Evolutionary conservation across 2,888 invertebrate species (phyloP).

Genomic region (Caenorhabditis plicata): DNA sequence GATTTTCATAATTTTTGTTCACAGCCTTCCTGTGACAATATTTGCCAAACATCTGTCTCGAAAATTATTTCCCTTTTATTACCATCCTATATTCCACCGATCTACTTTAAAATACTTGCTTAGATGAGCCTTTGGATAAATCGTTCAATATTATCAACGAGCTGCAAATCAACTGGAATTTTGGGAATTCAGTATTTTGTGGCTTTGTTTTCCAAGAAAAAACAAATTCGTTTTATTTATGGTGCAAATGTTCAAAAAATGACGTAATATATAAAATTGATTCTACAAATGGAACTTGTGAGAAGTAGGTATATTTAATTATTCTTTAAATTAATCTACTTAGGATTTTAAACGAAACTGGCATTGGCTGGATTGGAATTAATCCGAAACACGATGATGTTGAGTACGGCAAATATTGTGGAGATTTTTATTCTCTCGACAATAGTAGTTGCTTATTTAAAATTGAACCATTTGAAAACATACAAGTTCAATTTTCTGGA

Average conservation of each 20-base stretch:
- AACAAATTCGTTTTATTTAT: conserved; percentile 4
- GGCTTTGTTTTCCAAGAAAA: conserved; percentile 10
- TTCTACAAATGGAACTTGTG: not conserved
- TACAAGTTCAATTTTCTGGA: conserved; percentile 13
- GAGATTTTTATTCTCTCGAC: conserved; percentile 7
- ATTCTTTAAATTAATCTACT: not conserved
- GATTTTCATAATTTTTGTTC: no score
- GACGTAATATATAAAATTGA: conserved; percentile 3
- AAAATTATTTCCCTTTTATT: no score
- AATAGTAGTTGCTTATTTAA: conserved; percentile 3
- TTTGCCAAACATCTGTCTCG: no score
- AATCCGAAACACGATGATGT: conserved; percentile 5
- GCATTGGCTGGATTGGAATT: conserved; percentile 19
- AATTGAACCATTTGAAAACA: conserved; percentile 6
- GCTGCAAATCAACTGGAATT: no score
- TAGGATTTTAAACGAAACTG: conserved; percentile 2
- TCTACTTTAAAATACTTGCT: no score
- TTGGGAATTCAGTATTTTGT: conserved; percentile 4
- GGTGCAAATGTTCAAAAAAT: conserved; percentile 2
- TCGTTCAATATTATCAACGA: no score
- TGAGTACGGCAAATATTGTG: conserved; percentile 10
- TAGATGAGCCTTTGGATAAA: no score
- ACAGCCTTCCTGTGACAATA: no score
- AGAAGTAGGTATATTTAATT: not conserved
- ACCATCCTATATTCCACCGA: no score